Conservation (phyloP, 2,888 invertebrate species). For the Polyommatus iphigenia region DNA sequence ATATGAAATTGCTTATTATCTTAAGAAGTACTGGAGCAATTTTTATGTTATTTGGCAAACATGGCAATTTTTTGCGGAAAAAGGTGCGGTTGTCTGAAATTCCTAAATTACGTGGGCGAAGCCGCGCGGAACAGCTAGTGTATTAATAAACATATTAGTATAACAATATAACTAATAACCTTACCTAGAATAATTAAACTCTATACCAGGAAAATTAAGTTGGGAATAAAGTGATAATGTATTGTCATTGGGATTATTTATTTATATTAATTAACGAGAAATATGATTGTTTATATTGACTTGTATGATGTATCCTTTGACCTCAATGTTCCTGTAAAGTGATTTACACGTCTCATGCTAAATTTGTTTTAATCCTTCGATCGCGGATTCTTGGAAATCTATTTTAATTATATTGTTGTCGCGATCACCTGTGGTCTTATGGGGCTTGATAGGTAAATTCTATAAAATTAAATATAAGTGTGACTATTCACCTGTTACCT, state of each 20-base stretch:
- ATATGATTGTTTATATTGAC: not conserved
- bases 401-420: no score
- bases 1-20: no score
- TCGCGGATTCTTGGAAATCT: no score
- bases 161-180: not conserved
- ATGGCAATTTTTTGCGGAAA: no score
- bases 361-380: not conserved
- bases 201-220: not conserved
- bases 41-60: no score
- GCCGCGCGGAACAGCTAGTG: no score
- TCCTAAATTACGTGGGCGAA: no score
- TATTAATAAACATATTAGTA: not conserved
- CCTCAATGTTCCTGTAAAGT: not conserved
- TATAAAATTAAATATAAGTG: not conserved
- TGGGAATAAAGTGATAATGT: not conserved
- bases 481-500: no score
- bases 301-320: not conserved
- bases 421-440: no score
- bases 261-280: slow-evolving; percentile 3
- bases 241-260: not conserved
- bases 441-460: not conserved
- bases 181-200: not conserved
- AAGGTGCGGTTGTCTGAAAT: no score
- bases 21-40: no score
- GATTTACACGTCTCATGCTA: not conserved